Percentiles rank a stretch among this genome's conserved stretches.
Conservation (phyloP, 2,888 invertebrate species). For the Marronus borbonicus region DNA sequence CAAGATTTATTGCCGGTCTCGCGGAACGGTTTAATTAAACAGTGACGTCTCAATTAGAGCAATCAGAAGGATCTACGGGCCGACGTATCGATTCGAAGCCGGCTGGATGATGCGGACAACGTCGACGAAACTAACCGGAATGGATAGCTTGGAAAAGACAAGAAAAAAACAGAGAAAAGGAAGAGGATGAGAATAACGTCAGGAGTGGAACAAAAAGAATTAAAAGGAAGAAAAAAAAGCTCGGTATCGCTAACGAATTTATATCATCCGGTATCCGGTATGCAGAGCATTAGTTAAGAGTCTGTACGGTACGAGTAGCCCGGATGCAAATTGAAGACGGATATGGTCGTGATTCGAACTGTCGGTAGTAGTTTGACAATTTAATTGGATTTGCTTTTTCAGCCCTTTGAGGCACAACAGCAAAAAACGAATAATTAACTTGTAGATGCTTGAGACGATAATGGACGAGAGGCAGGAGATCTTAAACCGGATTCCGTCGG, state of each 20-base stretch:
- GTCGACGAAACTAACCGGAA: neutral
- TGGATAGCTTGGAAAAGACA: neutral
- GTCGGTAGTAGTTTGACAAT: slow-evolving; percentile 9
- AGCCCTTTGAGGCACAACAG: neutral
- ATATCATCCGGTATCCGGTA: slow-evolving; percentile 4
- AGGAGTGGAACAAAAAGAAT: neutral
- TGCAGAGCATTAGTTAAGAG: neutral
- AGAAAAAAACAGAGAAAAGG: neutral
- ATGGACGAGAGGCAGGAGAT: neutral
- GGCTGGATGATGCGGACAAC: slow-evolving; percentile 10
- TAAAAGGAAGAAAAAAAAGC: neutral
- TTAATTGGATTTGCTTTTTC: slow-evolving; percentile 5
- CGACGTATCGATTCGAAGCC: slow-evolving; percentile 42
- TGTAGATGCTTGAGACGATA: slow-evolving; percentile 6
- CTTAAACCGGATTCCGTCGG: neutral
- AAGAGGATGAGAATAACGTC: neutral
- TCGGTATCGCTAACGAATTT: slow-evolving; percentile 26
- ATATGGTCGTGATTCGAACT: neutral
- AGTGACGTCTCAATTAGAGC: slow-evolving; percentile 63
- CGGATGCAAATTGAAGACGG: slow-evolving; percentile 28
- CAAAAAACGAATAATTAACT: neutral
- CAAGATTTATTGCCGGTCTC: slow-evolving; percentile 62
- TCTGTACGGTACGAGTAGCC: neutral
- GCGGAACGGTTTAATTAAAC: slow-evolving; percentile 64
- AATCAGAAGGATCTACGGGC: slow-evolving; percentile 51